Evolutionary conservation across 2,888 invertebrate genomes (phyloP).

Genomic region (Acanthosepion pharaonis): DNA sequence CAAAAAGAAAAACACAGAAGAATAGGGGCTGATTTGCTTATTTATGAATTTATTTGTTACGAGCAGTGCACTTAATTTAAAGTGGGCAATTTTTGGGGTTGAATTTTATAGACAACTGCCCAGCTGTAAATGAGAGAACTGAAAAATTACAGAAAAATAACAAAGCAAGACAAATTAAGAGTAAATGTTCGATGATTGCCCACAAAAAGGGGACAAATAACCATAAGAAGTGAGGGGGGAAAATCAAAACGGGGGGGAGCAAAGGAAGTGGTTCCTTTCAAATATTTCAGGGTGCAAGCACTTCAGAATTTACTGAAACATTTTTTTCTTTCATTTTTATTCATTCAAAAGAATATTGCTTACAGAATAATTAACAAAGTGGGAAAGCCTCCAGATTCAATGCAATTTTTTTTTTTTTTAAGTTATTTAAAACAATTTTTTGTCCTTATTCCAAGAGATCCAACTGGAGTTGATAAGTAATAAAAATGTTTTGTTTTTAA

Average conservation of each 20-base stretch:
- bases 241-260: background rate
- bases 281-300: background rate
- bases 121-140: background rate
- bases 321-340: background rate
- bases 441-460: no score
- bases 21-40: background rate
- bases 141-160: conserved; percentile 33
- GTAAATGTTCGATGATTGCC: background rate
- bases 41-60: conserved; percentile 38
- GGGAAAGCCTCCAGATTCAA: background rate
- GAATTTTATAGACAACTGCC: background rate
- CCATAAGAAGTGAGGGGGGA: background rate
- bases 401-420: background rate
- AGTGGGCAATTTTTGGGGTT: background rate
- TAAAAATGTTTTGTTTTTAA: background rate
- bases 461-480: background rate
- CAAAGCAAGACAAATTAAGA: conserved; percentile 16
- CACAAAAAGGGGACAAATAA: background rate
- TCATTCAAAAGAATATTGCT: background rate
- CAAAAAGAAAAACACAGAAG: background rate
- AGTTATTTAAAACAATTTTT: background rate
- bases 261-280: background rate
- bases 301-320: background rate
- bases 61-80: conserved; percentile 3
- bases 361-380: background rate